Evolutionary conservation across 2,888 invertebrate species (phyloP).

Genomic region (Gerris lacustris): DNA sequence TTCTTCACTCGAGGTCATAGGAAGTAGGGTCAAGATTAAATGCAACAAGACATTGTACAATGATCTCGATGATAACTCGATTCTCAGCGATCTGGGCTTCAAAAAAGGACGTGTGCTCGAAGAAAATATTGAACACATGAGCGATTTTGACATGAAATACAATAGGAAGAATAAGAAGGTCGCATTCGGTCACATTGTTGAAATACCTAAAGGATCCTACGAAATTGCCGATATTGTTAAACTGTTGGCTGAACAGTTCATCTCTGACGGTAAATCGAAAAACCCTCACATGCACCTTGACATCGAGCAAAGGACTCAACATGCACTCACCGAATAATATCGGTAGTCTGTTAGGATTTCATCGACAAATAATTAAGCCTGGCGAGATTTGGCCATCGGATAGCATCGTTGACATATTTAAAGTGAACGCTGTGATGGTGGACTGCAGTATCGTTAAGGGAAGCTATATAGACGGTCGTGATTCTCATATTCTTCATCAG

Average conservation of each 20-base stretch:
- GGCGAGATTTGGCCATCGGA: slow-evolving; percentile 5
- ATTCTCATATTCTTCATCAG: slow-evolving; percentile 14
- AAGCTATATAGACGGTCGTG: slow-evolving; percentile 11
- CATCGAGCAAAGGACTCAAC: slow-evolving; percentile 10
- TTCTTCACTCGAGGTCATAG: background rate
- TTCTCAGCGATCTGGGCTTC: background rate
- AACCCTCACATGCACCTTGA: slow-evolving; percentile 10
- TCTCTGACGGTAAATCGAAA: slow-evolving; percentile 5
- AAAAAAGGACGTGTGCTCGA: background rate
- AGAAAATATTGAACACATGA: background rate
- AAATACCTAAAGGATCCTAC: background rate
- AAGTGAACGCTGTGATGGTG: slow-evolving; percentile 5
- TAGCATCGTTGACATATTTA: slow-evolving; percentile 12
- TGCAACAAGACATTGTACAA: background rate
- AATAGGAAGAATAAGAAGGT: background rate
- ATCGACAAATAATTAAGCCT: background rate
- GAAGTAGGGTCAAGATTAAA: background rate
- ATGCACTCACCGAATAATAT: background rate
- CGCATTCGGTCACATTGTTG: background rate
- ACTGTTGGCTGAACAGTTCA: background rate
- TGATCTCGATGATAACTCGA: background rate
- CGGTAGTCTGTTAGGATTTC: slow-evolving; percentile 7
- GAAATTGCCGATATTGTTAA: background rate
- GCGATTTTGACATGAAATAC: background rate
- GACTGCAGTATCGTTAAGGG: slow-evolving; percentile 9